Conservation (phyloP, 2,888 invertebrate species). For the Phymatocera aterrima region DNA sequence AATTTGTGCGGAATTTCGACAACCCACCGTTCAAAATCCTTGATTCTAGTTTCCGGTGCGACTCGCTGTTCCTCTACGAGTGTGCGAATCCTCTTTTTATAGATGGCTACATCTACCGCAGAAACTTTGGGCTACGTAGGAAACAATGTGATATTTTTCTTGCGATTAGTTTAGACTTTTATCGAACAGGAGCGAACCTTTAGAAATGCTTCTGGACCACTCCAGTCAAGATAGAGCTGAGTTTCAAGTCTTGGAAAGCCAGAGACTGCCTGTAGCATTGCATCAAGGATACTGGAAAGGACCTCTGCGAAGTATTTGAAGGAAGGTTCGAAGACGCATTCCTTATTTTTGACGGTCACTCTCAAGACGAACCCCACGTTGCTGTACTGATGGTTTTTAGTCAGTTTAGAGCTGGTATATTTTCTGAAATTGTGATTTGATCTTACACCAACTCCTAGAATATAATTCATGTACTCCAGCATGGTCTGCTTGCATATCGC, state of each 20-base stretch:
- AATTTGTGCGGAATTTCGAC: neutral
- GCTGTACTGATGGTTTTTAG: conserved; percentile 65
- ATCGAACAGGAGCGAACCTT: conserved; percentile 56
- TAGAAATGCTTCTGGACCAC: conserved; percentile 56
- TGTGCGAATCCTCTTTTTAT: conserved; percentile 80
- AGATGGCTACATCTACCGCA: conserved; percentile 80
- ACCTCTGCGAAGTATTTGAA: conserved; percentile 86
- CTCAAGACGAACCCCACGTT: conserved; percentile 84
- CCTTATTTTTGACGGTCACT: conserved; percentile 79
- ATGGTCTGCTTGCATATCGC: conserved; percentile 89
- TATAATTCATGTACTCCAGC: conserved; percentile 84
- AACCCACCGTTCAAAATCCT: conserved; percentile 77
- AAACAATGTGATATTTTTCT: conserved; percentile 32
- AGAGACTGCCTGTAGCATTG: conserved; percentile 84
- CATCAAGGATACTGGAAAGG: conserved; percentile 84
- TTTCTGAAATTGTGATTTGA: neutral
- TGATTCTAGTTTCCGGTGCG: conserved; percentile 83
- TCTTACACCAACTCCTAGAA: conserved; percentile 86
- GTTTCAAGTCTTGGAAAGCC: conserved; percentile 88
- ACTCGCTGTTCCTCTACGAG: conserved; percentile 84
- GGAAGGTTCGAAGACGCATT: conserved; percentile 84
- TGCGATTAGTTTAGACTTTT: conserved; percentile 7
- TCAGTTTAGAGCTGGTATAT: neutral
- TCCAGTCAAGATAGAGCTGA: conserved; percentile 83
- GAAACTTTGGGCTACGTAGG: conserved; percentile 85